phyloP scores from a whole-genome alignment of 2,888 invertebrate species.

The Rhagophthalmus giganteus region DNA sequence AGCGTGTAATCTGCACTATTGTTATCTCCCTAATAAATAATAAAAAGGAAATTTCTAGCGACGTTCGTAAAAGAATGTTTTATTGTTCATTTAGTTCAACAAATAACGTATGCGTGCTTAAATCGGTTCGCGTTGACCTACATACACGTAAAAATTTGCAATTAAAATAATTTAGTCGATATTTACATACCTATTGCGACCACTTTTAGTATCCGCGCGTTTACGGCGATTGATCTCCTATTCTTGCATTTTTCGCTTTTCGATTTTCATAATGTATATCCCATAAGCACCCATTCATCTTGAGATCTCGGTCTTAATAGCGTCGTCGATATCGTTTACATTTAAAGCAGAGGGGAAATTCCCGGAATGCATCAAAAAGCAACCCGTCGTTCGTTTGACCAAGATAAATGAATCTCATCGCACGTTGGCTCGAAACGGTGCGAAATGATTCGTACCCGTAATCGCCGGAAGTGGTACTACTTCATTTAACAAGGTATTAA shows the following conservation, averaged over 20 bases:
- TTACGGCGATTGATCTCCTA: too few species aligned
- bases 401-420: conserved; percentile 11
- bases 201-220: not conserved
- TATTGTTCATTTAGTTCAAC: not conserved
- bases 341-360: too few species aligned
- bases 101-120: not conserved
- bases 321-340: too few species aligned
- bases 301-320: not conserved
- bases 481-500: conserved; percentile 9
- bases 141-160: conserved; percentile 6
- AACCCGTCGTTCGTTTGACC: too few species aligned
- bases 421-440: conserved; percentile 11
- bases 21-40: too few species aligned
- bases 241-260: not conserved
- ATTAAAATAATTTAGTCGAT: conserved; percentile 1
- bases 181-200: not conserved
- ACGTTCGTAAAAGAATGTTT: not conserved
- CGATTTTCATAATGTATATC: not conserved
- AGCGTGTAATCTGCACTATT: too few species aligned
- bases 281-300: not conserved
- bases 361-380: too few species aligned
- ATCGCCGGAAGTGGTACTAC: conserved; percentile 19
- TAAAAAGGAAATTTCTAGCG: too few species aligned
- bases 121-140: conserved; percentile 4
- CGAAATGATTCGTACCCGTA: conserved; percentile 20